Percentiles rank a stretch among this genome's conserved stretches.
Evolutionary conservation across 2,113 vertebrate genomes (phyloP).

Genomic region (Daboia siamensis): DNA sequence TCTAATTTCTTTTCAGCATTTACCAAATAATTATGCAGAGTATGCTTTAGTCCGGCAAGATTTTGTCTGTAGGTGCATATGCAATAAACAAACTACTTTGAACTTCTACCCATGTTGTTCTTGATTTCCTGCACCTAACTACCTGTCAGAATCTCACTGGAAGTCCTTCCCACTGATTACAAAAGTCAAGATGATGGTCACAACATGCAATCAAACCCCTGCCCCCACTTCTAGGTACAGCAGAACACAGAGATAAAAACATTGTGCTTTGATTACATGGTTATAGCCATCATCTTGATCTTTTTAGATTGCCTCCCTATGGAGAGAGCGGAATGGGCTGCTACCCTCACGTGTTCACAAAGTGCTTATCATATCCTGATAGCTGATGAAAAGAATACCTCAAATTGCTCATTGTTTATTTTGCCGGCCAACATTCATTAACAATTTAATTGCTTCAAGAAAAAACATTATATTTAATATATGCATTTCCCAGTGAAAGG

Average conservation of each 20-base stretch:
- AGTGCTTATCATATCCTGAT: not conserved
- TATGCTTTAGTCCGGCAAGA: not conserved
- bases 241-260: no score
- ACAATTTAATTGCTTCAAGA: not conserved
- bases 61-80: not conserved
- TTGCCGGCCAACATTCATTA: accelerated
- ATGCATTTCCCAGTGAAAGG: not conserved
- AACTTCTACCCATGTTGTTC: not conserved
- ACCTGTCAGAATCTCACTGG: not conserved
- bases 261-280: no score
- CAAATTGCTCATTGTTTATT: accelerated
- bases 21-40: not conserved
- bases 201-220: no score
- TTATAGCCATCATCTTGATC: not conserved
- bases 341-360: not conserved
- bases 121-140: not conserved
- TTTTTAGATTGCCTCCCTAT: not conserved
- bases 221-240: no score
- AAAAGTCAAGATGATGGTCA: no score
- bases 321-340: not conserved
- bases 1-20: not conserved
- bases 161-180: not conserved
- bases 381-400: not conserved
- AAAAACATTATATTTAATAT: not conserved
- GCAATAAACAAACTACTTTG: not conserved